These are phyloP conservation scores for Gambusia affinis DNA, from an alignment of 2,113 vertebrate species.

Conservation along the genomic window DNA sequence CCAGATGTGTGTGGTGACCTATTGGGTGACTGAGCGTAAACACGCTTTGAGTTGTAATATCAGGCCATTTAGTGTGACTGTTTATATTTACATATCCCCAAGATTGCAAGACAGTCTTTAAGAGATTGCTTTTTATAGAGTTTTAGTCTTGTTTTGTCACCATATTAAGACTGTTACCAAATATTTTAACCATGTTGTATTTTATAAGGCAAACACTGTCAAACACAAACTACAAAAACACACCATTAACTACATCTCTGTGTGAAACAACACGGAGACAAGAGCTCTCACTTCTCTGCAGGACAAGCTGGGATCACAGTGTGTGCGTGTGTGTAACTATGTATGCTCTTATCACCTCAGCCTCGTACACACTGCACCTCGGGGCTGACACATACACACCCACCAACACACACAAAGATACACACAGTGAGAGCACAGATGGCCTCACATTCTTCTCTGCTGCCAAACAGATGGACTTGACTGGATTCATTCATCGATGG, in stretches of 20 bases:
- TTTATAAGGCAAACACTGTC: constrained; percentile 5
- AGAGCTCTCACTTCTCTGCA: constrained; percentile 58
- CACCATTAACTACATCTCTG: constrained; percentile 36
- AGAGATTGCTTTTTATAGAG: neutral
- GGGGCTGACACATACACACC: constrained; percentile 51
- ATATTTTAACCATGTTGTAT: constrained; percentile 29
- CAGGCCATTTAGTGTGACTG: too few species aligned
- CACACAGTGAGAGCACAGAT: constrained; percentile 88
- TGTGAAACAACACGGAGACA: constrained; percentile 23
- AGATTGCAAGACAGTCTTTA: neutral
- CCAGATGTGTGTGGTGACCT: too few species aligned
- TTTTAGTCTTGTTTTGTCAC: constrained; percentile 14
- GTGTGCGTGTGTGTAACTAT: constrained; percentile 60
- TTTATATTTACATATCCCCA: neutral
- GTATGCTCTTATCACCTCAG: constrained; percentile 71
- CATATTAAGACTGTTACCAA: constrained; percentile 11
- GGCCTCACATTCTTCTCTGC: constrained; percentile 93
- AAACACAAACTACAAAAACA: constrained; percentile 31
- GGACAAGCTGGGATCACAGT: constrained; percentile 58
- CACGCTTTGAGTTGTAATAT: neutral
- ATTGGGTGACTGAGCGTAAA: neutral
- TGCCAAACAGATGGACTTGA: constrained; percentile 97
- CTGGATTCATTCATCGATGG: constrained; percentile 87
- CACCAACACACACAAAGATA: constrained; percentile 38
- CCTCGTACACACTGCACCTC: constrained; percentile 67